Conservation (phyloP, 2,797 vertebrate species). For the Buceros bicornis region DNA sequence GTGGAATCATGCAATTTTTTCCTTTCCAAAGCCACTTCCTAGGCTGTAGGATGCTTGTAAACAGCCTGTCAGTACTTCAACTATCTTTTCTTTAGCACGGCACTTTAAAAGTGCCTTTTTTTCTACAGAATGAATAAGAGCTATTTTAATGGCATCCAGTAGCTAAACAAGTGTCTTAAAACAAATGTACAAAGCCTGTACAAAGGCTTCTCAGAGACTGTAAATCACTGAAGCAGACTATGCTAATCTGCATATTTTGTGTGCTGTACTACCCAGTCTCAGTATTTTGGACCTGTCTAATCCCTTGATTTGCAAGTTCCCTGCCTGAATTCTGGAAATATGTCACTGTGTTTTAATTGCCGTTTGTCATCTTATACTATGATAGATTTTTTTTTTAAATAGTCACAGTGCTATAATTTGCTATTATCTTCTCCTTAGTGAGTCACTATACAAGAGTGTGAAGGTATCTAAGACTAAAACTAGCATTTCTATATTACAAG, state of each 20-base stretch:
- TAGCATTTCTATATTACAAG: neutral
- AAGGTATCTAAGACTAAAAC: neutral
- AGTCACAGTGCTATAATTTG: neutral
- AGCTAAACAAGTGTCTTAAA: constrained; percentile 22
- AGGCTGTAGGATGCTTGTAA: neutral
- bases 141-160: neutral
- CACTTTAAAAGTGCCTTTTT: neutral
- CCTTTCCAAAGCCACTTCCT: neutral
- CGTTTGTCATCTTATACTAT: neutral
- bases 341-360: neutral
- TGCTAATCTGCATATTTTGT: neutral
- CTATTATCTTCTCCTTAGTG: neutral
- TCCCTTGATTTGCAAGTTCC: neutral
- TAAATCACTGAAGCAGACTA: neutral
- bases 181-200: neutral
- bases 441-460: neutral
- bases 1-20: neutral
- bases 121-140: neutral
- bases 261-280: neutral
- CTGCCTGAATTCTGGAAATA: neutral
- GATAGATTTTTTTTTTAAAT: neutral
- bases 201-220: neutral
- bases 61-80: neutral
- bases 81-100: neutral
- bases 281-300: neutral